A percentile compares a stretch with the other conserved stretches of the same genome.
Evolutionary conservation across 2,888 invertebrate genomes (phyloP).

Genomic region (Xestoiulus laeticollis): DNA sequence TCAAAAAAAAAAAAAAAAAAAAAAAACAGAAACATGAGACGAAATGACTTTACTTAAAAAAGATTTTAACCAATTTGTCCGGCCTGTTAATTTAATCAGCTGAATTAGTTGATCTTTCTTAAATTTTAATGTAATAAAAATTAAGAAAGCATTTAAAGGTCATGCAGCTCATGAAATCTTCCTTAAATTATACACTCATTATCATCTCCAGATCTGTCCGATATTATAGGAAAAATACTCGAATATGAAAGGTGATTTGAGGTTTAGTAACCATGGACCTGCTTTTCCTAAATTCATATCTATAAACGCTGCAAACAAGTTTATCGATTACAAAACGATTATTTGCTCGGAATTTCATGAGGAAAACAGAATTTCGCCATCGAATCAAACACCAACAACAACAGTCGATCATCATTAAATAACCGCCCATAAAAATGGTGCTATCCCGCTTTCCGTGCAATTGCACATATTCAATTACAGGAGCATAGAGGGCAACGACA

Average conservation of each 20-base stretch:
- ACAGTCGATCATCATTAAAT: slow-evolving; percentile 2
- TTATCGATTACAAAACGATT: not conserved
- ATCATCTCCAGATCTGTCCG: not conserved
- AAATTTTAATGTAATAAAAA: too few species aligned
- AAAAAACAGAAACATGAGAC: too few species aligned
- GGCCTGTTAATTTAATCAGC: too few species aligned
- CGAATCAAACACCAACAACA: not conserved
- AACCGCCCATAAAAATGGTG: not conserved
- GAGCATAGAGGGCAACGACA: not conserved
- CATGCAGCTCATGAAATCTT: not conserved
- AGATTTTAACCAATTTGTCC: too few species aligned
- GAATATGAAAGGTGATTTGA: not conserved
- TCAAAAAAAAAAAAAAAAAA: too few species aligned
- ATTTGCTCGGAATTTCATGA: not conserved
- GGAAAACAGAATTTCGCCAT: slow-evolving; percentile 23
- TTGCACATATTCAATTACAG: not conserved
- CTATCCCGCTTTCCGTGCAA: not conserved
- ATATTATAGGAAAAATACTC: not conserved
- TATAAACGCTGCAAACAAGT: not conserved
- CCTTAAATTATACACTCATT: not conserved
- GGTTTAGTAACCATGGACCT: not conserved
- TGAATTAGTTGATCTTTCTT: too few species aligned
- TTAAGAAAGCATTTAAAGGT: too few species aligned
- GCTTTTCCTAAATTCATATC: not conserved
- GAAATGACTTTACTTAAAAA: too few species aligned